A percentile compares a stretch with the other conserved stretches of the same genome.
Conservation (phyloP, 2,797 vertebrate species). For the Cyprinella venusta region DNA sequence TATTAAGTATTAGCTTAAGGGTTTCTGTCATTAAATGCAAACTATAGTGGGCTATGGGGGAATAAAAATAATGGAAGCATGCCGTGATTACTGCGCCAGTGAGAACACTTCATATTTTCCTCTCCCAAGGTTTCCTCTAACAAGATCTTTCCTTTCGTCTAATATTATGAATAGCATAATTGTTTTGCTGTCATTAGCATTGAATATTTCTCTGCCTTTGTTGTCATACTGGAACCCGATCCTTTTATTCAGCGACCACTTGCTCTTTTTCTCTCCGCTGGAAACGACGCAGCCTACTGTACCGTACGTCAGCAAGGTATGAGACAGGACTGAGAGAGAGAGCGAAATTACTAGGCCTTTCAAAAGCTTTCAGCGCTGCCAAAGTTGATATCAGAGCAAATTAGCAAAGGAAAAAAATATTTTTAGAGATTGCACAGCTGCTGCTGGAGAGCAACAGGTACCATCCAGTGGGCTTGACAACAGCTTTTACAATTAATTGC, state of each 20-base stretch:
- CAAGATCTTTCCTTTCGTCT: conserved; percentile 58
- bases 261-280: conserved; percentile 60
- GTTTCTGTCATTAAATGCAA: conserved; percentile 67
- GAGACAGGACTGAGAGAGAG: conserved; percentile 61
- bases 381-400: conserved; percentile 73
- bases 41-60: conserved; percentile 29
- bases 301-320: conserved; percentile 66
- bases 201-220: conserved; percentile 72
- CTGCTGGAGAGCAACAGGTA: conserved; percentile 87
- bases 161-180: conserved; percentile 82
- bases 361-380: conserved; percentile 71
- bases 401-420: conserved; percentile 73
- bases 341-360: conserved; percentile 68
- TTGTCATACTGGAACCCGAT: conserved; percentile 73
- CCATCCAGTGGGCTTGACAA: conserved; percentile 86
- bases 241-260: conserved; percentile 68
- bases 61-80: conserved; percentile 44
- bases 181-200: conserved; percentile 77
- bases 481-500: conserved; percentile 94
- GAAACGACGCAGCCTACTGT: conserved; percentile 70
- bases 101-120: conserved; percentile 66
- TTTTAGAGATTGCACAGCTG: conserved; percentile 82
- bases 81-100: conserved; percentile 58
- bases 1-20: conserved; percentile 75
- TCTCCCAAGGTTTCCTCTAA: conserved; percentile 68